phyloP scores from a whole-genome alignment of 2,113 vertebrate genomes.

The Rostratula benghalensis region DNA sequence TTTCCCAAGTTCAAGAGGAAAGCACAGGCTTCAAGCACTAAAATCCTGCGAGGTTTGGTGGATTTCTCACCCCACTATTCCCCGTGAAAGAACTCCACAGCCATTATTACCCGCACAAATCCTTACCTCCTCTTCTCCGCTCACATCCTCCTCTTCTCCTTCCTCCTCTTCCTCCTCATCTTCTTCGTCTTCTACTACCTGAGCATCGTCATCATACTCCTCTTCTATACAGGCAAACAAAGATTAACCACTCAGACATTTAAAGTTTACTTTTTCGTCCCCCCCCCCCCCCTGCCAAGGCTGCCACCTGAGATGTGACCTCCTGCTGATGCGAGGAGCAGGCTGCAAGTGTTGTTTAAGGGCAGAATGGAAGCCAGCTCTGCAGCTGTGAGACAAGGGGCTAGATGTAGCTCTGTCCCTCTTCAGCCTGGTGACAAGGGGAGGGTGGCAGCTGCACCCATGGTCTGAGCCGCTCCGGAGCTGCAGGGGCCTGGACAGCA shows the following conservation, averaged over 20 bases:
- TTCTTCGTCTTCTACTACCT: conserved; percentile 90
- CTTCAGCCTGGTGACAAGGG: background rate
- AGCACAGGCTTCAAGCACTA: fast-evolving
- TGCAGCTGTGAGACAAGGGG: background rate
- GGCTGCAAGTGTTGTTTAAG: fast-evolving
- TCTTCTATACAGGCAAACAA: conserved; percentile 77
- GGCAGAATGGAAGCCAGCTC: background rate
- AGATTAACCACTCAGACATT: background rate
- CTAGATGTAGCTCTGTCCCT: background rate
- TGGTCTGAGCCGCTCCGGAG: background rate
- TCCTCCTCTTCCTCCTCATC: conserved; percentile 91
- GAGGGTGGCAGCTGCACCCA: background rate
- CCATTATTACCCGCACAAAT: background rate
- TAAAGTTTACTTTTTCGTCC: background rate
- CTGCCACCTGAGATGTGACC: background rate
- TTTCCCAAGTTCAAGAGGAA: background rate
- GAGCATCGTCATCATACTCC: conserved; percentile 90
- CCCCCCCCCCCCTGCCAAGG: too few relatives aligned
- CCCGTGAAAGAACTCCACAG: background rate
- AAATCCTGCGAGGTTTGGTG: background rate
- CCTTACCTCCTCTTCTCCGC: conserved; percentile 81
- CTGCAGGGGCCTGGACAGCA: background rate
- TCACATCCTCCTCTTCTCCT: conserved; percentile 89
- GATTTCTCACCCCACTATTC: background rate
- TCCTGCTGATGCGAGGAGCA: background rate